Evolutionary conservation across 2,113 vertebrate genomes (phyloP).

Genomic region (Pantherophis guttatus): DNA sequence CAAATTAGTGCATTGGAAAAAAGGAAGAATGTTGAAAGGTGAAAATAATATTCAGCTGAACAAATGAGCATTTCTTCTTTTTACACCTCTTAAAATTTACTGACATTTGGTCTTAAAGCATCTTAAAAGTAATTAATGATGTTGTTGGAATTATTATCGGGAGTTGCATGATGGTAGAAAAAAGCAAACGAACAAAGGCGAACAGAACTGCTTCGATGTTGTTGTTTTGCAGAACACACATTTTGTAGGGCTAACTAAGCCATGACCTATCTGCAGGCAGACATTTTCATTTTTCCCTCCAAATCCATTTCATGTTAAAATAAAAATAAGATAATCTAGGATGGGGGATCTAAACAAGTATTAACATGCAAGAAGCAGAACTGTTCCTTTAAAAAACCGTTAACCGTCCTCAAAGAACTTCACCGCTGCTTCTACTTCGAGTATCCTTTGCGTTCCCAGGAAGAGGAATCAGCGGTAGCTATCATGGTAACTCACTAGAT

Average conservation of each 20-base stretch:
- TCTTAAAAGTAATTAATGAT: not conserved
- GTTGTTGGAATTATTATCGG: not conserved
- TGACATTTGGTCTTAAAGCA: not conserved
- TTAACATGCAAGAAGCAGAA: not conserved
- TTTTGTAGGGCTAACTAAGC: not conserved
- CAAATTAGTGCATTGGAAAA: rapidly evolving
- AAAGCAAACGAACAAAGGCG: not conserved
- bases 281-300: not conserved
- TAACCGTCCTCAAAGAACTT: not conserved
- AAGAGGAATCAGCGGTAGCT: constrained; percentile 44
- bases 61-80: constrained; percentile 5
- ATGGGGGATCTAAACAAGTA: not conserved
- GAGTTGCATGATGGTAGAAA: not conserved
- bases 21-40: not conserved
- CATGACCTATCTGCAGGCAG: not conserved
- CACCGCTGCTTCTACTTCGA: not conserved
- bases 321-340: not conserved
- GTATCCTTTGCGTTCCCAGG: constrained; percentile 11
- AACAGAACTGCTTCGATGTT: not conserved
- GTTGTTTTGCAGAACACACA: not conserved
- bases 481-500: constrained; percentile 50
- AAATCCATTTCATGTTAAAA: constrained; percentile 7
- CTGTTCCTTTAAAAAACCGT: not conserved
- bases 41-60: not conserved
- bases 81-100: not conserved